A percentile compares a stretch with the other conserved stretches of the same genome.
phyloP scores from a whole-genome alignment of 2,113 vertebrate species.

The Aptenodytes patagonicus region DNA sequence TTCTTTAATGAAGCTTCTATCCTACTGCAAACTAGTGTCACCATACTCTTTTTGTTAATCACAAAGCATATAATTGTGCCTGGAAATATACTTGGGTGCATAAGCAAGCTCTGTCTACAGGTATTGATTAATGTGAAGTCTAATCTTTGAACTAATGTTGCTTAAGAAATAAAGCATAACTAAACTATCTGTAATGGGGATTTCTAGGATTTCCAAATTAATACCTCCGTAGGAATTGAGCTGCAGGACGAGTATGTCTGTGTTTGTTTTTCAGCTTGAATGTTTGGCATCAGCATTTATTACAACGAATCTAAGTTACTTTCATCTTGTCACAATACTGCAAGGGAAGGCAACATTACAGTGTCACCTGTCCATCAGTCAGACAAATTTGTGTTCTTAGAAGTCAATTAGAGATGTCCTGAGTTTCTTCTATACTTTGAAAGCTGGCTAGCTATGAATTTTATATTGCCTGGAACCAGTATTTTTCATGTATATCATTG shows the following conservation, averaged over 20 bases:
- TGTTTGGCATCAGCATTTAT: neutral
- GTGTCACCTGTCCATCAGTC: neutral
- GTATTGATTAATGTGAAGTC: neutral
- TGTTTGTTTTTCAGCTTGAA: neutral
- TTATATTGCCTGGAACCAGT: neutral
- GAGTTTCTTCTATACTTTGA: neutral
- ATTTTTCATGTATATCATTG: neutral
- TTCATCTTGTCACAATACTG: neutral
- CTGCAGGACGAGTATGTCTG: neutral
- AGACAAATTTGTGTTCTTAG: neutral
- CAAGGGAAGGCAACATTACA: neutral
- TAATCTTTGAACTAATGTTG: neutral
- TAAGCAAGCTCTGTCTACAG: neutral
- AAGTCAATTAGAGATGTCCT: neutral
- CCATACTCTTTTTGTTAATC: neutral
- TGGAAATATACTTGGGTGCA: neutral
- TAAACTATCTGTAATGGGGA: neutral
- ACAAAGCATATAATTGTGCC: neutral
- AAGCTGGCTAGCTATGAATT: neutral
- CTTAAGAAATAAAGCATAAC: neutral
- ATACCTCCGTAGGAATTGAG: neutral
- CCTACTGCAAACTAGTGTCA: neutral
- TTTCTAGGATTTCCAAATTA: neutral
- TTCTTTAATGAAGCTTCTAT: neutral
- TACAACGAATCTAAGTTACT: neutral